These are phyloP conservation scores for Phymorhynchus buccinoides DNA, from an alignment of 1,140 invertebrate species.

Conservation along the genomic window DNA sequence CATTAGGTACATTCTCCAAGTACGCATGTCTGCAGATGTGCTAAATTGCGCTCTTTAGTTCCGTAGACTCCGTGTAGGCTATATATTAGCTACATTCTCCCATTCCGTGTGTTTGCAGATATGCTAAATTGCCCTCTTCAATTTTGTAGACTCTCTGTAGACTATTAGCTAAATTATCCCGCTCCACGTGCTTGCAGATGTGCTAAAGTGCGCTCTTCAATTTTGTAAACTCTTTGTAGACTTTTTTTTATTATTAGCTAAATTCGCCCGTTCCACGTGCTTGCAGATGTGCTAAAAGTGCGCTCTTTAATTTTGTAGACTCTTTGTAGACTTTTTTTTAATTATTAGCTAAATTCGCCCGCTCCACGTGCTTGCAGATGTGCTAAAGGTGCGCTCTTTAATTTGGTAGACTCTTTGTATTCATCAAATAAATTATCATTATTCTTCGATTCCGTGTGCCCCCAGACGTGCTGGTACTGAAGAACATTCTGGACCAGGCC, in stretches of 20 bases:
- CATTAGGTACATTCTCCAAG: background rate
- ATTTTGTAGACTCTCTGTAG: too few relatives aligned
- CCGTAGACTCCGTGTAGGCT: too few relatives aligned
- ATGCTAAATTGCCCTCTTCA: too few relatives aligned
- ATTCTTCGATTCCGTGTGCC: too few relatives aligned
- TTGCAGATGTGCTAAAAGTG: too few relatives aligned
- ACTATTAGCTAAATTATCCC: background rate
- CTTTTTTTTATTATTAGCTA: background rate
- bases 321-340: too few relatives aligned
- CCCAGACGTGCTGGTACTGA: conserved; percentile 96
- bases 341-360: background rate
- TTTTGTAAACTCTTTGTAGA: too few relatives aligned
- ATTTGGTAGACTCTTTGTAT: too few relatives aligned
- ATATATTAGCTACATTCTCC: background rate
- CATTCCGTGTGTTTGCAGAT: background rate
- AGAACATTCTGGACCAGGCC: conserved; percentile 97
- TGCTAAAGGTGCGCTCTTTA: too few relatives aligned
- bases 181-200: background rate
- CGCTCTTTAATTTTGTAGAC: too few relatives aligned
- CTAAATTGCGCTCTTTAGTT: too few relatives aligned
- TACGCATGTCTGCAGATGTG: background rate
- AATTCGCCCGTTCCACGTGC: background rate
- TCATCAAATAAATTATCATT: background rate
- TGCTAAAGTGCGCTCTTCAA: too few relatives aligned
- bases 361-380: background rate